These are phyloP conservation scores for Dermochelys coriacea DNA, from an alignment of 2,797 vertebrate genomes.

Conservation along the genomic window DNA sequence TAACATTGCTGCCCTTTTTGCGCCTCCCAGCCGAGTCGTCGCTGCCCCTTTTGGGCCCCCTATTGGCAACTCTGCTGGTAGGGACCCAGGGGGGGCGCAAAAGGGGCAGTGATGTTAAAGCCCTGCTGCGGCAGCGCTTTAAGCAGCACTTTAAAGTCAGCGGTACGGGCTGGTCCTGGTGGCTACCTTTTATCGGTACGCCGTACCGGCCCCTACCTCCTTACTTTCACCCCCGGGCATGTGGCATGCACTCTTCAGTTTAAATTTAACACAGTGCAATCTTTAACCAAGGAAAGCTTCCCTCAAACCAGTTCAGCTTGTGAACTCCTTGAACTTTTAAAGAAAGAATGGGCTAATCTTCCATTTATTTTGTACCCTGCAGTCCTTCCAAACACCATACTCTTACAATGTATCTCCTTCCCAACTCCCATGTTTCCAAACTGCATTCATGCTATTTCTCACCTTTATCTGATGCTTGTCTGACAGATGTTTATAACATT, in stretches of 20 bases:
- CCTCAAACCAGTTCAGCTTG: not conserved
- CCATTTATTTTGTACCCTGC: not conserved
- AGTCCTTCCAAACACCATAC: not conserved
- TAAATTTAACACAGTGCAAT: not conserved
- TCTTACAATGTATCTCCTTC: not conserved
- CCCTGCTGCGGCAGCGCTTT: too few relatives aligned
- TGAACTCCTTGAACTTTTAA: not conserved
- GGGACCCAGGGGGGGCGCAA: too few relatives aligned
- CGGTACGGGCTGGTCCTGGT: too few relatives aligned
- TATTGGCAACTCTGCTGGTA: too few relatives aligned
- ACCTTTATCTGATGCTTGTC: rapidly evolving
- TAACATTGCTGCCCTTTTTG: too few relatives aligned
- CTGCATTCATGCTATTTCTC: rapidly evolving
- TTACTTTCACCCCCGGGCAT: not conserved
- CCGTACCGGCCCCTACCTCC: too few relatives aligned
- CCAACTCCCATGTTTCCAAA: not conserved
- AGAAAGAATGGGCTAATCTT: too few relatives aligned
- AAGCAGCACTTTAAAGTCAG: too few relatives aligned
- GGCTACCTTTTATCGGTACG: too few relatives aligned
- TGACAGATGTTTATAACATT: not conserved
- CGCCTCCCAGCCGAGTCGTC: too few relatives aligned
- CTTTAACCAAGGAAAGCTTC: not conserved
- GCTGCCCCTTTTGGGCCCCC: too few relatives aligned
- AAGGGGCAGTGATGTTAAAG: too few relatives aligned
- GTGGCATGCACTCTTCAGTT: not conserved